Base-by-base conservation (phyloP, 64 coral and sea anemone species). In the Montipora cactus region DNA sequence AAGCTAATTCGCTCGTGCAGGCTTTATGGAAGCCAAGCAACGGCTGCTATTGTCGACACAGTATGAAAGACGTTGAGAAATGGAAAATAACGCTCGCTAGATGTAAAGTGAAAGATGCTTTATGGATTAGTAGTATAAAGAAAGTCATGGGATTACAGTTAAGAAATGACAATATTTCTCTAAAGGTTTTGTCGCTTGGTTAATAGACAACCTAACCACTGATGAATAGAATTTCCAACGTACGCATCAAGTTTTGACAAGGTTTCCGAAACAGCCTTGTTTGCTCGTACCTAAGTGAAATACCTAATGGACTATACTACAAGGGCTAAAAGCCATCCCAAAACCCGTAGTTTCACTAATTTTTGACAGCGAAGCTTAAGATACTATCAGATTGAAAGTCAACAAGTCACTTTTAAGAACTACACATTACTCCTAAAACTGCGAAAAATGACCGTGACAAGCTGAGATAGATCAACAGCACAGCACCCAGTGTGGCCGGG, bases 1-100 rank as follows among this genome's bases (percentile, higher is more conserved):
- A 86, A 70, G 82, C 82, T 86, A 86, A 86, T 86, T 86, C 82
- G 82, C 66, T 86, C 46, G 5, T 86, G 82, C 64, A 58, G 67
- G 81, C 1, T 22, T 72, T 4, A 86, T 62, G 50, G 44, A 86
- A 86, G 62, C 62, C 66, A 47, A 49, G 81, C 8, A 84, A 86
- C 45, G 76, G 7, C 20, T n/a, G 49, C 66, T 86, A 22, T 86
- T 44, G 66, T 66, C 61, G 7, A 16, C 15, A 64, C 14, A 64
- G 61, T 64, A 64, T 51, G 16, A n/a, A 18, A 12, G 19, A 18
- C 12, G 19, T 50, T 7, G 66, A 44, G 11, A 69, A 71, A 86
- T 22, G n/a, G 47, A 12, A 18, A 7, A 28, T 11, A n/a, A 67
- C 6, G 10, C 10, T 55, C 16, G 79, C 48, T 25, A 20, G 49